Percentiles rank a stretch among this genome's conserved stretches.
Conservation (phyloP, 2,797 vertebrate species). For the Mycteria americana region DNA sequence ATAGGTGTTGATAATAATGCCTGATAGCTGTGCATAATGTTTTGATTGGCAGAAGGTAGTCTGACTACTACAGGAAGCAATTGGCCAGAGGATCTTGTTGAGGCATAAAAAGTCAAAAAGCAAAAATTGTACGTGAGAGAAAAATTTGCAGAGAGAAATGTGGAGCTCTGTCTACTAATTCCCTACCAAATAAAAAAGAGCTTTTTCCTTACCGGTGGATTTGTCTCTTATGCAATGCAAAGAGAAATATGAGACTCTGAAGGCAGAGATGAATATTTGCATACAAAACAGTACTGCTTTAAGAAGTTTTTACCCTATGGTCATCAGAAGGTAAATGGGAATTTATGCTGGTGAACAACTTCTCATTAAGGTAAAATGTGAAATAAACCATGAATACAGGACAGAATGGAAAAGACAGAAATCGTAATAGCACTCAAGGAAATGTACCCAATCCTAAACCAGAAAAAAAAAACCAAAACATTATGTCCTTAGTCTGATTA, state of each 20-base stretch:
- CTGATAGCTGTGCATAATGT: constrained; percentile 40
- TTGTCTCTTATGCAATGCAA: not conserved
- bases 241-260: not conserved
- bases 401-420: not conserved
- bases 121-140: not conserved
- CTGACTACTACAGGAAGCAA: constrained; percentile 48
- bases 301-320: not conserved
- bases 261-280: not conserved
- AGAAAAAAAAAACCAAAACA: not conserved
- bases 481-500: not conserved
- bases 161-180: not conserved
- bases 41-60: constrained; percentile 32
- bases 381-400: not conserved
- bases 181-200: not conserved
- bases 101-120: constrained; percentile 11
- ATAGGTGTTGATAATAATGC: constrained; percentile 64
- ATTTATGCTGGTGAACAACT: not conserved
- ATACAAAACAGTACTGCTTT: not conserved
- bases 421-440: not conserved
- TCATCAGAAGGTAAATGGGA: not conserved
- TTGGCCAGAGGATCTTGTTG: constrained; percentile 31
- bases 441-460: not conserved
- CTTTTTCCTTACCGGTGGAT: not conserved
- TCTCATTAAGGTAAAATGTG: not conserved
- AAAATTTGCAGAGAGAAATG: not conserved